These are phyloP conservation scores for Chelidonichthys spinosus DNA, from an alignment of 2,797 vertebrate species.

Conservation along the genomic window DNA sequence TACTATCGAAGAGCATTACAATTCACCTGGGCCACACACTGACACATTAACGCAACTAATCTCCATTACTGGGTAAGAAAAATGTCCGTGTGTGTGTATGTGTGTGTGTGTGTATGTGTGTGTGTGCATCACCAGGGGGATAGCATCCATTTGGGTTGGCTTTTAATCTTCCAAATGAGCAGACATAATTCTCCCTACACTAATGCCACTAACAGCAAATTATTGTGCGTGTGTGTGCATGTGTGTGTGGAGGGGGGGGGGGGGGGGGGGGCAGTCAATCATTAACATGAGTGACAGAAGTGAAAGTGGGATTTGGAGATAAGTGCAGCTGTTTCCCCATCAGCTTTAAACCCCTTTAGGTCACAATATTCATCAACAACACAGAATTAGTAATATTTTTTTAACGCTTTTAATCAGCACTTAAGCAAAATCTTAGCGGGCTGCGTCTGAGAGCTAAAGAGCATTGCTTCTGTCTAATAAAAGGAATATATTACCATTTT, in stretches of 20 bases:
- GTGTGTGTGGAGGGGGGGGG: neutral
- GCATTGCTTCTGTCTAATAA: neutral
- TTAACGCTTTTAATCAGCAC: neutral
- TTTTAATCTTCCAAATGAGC: conserved; percentile 64
- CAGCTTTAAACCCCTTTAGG: conserved; percentile 1
- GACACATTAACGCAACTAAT: conserved; percentile 67
- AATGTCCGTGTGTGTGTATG: conserved; percentile 19
- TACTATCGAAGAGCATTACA: conserved; percentile 30
- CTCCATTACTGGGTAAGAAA: conserved; percentile 46
- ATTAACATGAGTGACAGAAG: conserved; percentile 15
- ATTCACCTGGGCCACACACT: conserved; percentile 46
- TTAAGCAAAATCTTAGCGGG: neutral
- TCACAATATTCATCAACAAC: neutral
- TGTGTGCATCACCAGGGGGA: conserved; percentile 33
- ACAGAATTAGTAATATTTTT: neutral
- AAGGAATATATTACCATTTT: neutral
- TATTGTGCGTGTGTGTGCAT: conserved; percentile 22
- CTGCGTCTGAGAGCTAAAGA: neutral
- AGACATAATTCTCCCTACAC: conserved; percentile 47
- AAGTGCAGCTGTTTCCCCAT: conserved; percentile 23
- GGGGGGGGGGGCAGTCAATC: neutral
- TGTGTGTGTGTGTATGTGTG: conserved; percentile 34
- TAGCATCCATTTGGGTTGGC: conserved; percentile 53
- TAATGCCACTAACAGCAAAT: conserved; percentile 49
- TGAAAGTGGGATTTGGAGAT: conserved; percentile 11